Percentiles rank a stretch among this genome's conserved stretches.
These are phyloP conservation scores for Drosophila pegasa DNA, from an alignment of 2,888 invertebrate genomes.

Conservation along the genomic window DNA sequence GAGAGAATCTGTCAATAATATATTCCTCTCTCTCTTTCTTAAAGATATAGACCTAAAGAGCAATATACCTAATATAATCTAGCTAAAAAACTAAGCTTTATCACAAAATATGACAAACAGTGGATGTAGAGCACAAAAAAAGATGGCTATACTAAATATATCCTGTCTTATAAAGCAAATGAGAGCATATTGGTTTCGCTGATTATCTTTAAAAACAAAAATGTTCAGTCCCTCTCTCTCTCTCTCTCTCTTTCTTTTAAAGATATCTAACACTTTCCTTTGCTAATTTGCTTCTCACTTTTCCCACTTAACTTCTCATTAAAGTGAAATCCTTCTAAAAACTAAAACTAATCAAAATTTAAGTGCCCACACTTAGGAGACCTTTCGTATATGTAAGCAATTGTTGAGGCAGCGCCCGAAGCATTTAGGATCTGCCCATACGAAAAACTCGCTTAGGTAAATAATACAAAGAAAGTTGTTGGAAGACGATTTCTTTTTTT, in stretches of 20 bases:
- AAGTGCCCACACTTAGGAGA: neutral
- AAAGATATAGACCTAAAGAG: too few relatives aligned
- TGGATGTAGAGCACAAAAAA: too few relatives aligned
- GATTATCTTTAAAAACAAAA: neutral
- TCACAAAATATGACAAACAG: too few relatives aligned
- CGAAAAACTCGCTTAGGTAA: constrained; percentile 10
- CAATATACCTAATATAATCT: too few relatives aligned
- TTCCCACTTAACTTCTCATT: neutral
- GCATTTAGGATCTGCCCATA: constrained; percentile 8
- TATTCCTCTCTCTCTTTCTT: too few relatives aligned
- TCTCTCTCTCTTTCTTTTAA: neutral
- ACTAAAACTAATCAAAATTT: neutral
- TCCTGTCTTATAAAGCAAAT: too few relatives aligned
- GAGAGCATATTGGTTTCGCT: neutral
- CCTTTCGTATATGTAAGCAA: neutral
- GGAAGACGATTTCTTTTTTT: constrained; percentile 35
- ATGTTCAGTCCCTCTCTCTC: neutral
- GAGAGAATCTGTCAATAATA: too few relatives aligned
- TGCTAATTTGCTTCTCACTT: neutral
- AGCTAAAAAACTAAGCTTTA: too few relatives aligned
- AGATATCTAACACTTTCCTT: neutral
- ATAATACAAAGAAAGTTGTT: constrained; percentile 55
- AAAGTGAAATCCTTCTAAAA: too few relatives aligned
- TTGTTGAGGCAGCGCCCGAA: neutral
- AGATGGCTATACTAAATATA: too few relatives aligned